Evolutionary conservation across 2,797 vertebrate genomes (phyloP).

Genomic region (Margarornis squamiger): DNA sequence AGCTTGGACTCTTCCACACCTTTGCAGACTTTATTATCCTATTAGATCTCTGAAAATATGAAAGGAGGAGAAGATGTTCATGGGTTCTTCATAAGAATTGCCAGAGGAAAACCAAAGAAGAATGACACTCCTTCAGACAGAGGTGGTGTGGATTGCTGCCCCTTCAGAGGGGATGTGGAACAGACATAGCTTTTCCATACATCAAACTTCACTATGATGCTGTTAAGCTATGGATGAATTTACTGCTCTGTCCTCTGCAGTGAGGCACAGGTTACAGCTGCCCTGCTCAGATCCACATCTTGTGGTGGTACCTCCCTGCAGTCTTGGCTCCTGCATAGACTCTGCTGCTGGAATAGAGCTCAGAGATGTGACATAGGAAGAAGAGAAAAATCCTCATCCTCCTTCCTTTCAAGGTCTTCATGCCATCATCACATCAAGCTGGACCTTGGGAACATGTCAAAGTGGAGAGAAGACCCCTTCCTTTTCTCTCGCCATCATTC

Average conservation of each 20-base stretch:
- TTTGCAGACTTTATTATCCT: neutral
- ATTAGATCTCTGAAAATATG: neutral
- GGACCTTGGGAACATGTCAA: neutral
- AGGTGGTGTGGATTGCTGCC: rapidly evolving
- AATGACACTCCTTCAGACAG: neutral
- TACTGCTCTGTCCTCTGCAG: neutral
- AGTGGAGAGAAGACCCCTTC: neutral
- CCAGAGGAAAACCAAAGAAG: neutral
- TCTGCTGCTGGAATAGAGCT: neutral
- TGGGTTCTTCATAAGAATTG: neutral
- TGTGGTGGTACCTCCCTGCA: neutral
- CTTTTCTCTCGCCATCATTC: neutral
- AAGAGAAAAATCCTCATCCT: neutral
- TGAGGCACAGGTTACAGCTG: neutral
- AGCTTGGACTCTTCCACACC: neutral
- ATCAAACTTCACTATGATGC: neutral
- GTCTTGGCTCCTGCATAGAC: neutral
- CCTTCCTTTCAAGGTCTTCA: neutral
- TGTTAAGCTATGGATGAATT: neutral
- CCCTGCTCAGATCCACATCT: neutral
- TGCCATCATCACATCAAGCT: neutral
- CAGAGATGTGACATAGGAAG: neutral
- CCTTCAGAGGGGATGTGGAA: neutral
- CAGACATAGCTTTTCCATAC: neutral
- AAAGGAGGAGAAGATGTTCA: neutral